Evolutionary conservation across 1,140 invertebrate genomes (phyloP).

Genomic region (Heterodera carotae): DNA sequence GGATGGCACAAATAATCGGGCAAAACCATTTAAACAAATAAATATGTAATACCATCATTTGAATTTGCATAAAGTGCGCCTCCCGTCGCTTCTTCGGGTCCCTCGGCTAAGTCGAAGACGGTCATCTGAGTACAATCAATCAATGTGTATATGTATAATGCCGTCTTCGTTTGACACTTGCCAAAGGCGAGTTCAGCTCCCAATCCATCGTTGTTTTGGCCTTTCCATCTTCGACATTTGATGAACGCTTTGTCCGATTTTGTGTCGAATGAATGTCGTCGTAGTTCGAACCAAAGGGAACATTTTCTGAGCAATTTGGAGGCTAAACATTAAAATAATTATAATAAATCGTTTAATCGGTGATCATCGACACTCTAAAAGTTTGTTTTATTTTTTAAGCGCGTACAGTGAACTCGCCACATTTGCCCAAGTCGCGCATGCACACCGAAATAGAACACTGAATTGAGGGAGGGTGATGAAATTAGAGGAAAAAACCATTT

Average conservation of each 20-base stretch:
- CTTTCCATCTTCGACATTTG: neutral
- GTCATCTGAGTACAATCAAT: slow-evolving; percentile 5
- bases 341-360: too few relatives aligned
- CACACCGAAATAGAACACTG: slow-evolving; percentile 45
- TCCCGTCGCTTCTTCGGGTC: slow-evolving; percentile 14
- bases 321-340: slow-evolving; percentile 22
- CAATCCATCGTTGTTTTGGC: slow-evolving; percentile 19
- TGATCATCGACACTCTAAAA: too few relatives aligned
- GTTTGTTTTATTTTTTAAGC: neutral
- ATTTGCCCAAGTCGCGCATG: slow-evolving; percentile 35
- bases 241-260: slow-evolving; percentile 12
- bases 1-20: neutral
- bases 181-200: slow-evolving; percentile 36
- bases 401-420: slow-evolving; percentile 37
- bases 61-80: neutral
- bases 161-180: neutral
- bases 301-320: slow-evolving; percentile 23
- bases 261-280: neutral
- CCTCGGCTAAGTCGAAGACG: slow-evolving; percentile 34
- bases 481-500: neutral
- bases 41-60: too few relatives aligned
- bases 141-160: neutral
- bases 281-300: neutral
- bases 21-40: too few relatives aligned
- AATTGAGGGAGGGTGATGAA: neutral